These are phyloP conservation scores for Brenthis hecate DNA, from an alignment of 2,888 invertebrate genomes.

Conservation along the genomic window DNA sequence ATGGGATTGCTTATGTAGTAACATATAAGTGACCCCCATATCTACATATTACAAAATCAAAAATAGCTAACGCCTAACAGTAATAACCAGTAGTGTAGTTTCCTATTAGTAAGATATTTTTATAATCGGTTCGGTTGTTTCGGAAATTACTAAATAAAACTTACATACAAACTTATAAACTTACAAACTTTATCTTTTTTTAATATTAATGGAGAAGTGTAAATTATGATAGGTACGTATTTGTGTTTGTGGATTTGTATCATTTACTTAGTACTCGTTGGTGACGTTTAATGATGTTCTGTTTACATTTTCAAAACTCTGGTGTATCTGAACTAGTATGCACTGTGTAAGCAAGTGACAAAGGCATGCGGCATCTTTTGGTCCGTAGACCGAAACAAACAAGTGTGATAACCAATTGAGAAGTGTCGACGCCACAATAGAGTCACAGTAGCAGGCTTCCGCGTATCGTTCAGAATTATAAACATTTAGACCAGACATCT, in stretches of 20 bases:
- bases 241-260: no score
- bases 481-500: slow-evolving; percentile 25
- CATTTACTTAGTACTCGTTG: no score
- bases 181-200: no score
- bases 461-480: slow-evolving; percentile 51
- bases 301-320: slow-evolving; percentile 3
- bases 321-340: slow-evolving; percentile 28
- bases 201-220: no score
- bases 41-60: no score
- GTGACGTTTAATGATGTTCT: neutral
- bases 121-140: no score
- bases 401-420: slow-evolving; percentile 68
- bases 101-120: no score
- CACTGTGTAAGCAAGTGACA: slow-evolving; percentile 60
- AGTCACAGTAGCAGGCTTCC: slow-evolving; percentile 78
- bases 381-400: slow-evolving; percentile 61
- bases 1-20: no score
- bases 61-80: neutral
- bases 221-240: no score
- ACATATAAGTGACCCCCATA: no score
- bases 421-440: slow-evolving; percentile 59
- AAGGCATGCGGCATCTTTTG: slow-evolving; percentile 62
- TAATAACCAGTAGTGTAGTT: neutral
- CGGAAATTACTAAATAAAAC: no score
- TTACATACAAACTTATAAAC: no score